Evolutionary conservation across 2,797 vertebrate genomes (phyloP), one percentile per base, ranked within the genome.

Genomic region (Heteromormyrus szaboi): DNA sequence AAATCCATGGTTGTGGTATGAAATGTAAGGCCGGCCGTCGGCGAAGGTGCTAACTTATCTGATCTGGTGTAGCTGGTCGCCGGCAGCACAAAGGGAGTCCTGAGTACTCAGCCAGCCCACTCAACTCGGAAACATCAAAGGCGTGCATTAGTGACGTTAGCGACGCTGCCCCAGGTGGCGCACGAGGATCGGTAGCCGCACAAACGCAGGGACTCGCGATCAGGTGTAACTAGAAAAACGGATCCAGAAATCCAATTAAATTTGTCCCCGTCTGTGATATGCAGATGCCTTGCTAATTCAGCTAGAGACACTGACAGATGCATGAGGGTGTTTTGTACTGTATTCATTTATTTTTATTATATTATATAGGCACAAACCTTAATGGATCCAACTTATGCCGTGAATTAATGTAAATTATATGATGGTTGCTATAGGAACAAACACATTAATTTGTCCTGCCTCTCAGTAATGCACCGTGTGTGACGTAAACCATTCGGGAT

Each of bases 361-460:
- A 22, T 11, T 62, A 68, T 33, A 33, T 33, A 68, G 62, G 62
- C 29, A 33, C 25, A 68, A 33, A 68, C 11, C 62, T 11, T 68
- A 68, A 68, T 68, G 1, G 62, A 33, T 68, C 62, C 25, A 29
- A 33, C 11, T 68, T 68, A 12, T 68, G 62, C 11, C 29, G 11
- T 68, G 62, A 68, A 68, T 33, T 68, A 14, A 68, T 68, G 62
- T 68, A 68, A 33, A 68, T 68, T 81, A 29, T 46, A 19, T 46
- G 37, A 81, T 12, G 5, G 76, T 81, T 81, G 76, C 76, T 81
- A 81, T 81, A 81, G 76, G 76, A 81, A 81, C 76, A 46, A 46
- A n/a, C 41, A 3, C 76, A 81, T 81, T n/a, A 17, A 81, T 81
- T 81, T 46, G 76, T 81, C 37, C 44, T 46, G 76, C 76, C 14